Percentiles rank a stretch among this genome's conserved stretches.
Conservation (phyloP, 2,888 invertebrate species). For the Tetrapedia diversipes region DNA sequence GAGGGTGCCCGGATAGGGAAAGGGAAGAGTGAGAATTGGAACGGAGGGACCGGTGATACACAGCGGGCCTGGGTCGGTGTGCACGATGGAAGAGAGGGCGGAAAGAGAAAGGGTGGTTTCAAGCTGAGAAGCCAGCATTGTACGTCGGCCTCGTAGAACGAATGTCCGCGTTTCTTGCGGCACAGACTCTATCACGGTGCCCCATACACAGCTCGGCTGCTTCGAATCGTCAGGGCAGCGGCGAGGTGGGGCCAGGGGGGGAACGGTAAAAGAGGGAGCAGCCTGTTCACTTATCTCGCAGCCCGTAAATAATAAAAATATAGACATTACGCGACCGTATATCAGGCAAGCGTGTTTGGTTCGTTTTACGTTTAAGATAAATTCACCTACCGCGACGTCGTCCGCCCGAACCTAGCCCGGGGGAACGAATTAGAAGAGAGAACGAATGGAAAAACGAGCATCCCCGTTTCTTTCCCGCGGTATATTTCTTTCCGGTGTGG, state of each 20-base stretch:
- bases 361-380: conserved; percentile 78
- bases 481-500: neutral
- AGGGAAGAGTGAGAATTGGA: conserved; percentile 8
- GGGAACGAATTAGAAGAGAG: conserved; percentile 68
- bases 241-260: conserved; percentile 20
- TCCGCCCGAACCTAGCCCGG: conserved; percentile 45
- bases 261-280: conserved; percentile 47
- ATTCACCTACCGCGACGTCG: conserved; percentile 61
- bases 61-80: neutral
- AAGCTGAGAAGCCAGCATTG: conserved; percentile 73
- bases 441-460: conserved; percentile 45
- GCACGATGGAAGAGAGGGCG: conserved; percentile 10
- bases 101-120: conserved; percentile 54
- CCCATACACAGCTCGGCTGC: conserved; percentile 65
- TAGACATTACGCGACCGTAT: conserved; percentile 81
- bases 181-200: conserved; percentile 75
- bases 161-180: conserved; percentile 77
- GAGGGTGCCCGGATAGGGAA: conserved; percentile 25
- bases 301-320: conserved; percentile 82
- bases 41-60: conserved; percentile 22
- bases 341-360: conserved; percentile 75
- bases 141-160: conserved; percentile 72
- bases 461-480: conserved; percentile 1
- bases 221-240: conserved; percentile 37
- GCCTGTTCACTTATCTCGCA: conserved; percentile 79